Percentiles rank a stretch among this genome's conserved stretches.
These are phyloP conservation scores for Psylliodes chrysocephalus DNA, from an alignment of 2,888 invertebrate genomes.

Conservation along the genomic window DNA sequence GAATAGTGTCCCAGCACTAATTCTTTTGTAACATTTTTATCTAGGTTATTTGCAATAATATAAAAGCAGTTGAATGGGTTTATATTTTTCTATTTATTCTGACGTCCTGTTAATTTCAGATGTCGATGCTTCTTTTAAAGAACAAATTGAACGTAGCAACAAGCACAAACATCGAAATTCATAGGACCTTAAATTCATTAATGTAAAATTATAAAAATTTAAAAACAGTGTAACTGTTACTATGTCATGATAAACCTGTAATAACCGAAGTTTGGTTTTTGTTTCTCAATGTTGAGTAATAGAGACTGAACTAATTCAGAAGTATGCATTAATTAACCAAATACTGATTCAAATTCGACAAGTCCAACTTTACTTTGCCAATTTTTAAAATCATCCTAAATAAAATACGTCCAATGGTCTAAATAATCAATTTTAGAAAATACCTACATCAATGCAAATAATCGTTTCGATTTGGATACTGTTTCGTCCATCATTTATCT, in stretches of 20 bases:
- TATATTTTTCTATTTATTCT: slow-evolving; percentile 36
- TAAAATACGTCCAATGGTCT: slow-evolving; percentile 26
- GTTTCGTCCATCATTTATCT: background rate
- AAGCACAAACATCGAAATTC: slow-evolving; percentile 14
- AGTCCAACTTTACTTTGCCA: slow-evolving; percentile 18
- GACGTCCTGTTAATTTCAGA: slow-evolving; percentile 42
- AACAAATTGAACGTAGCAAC: background rate
- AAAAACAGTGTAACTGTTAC: slow-evolving; percentile 25
- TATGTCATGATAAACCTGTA: slow-evolving; percentile 23
- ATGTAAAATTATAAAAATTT: slow-evolving; percentile 31
- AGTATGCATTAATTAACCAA: slow-evolving; percentile 18
- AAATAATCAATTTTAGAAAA: slow-evolving; percentile 1
- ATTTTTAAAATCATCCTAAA: slow-evolving; percentile 38
- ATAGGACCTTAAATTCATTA: slow-evolving; percentile 17
- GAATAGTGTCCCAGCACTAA: slow-evolving; percentile 55
- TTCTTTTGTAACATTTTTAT: slow-evolving; percentile 38
- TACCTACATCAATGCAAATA: background rate
- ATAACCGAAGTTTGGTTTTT: slow-evolving; percentile 44
- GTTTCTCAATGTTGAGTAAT: slow-evolving; percentile 41
- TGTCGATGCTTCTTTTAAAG: slow-evolving; percentile 6
- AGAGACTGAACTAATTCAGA: slow-evolving; percentile 36
- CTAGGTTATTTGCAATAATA: slow-evolving; percentile 36
- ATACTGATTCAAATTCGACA: slow-evolving; percentile 34
- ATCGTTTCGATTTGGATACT: background rate
- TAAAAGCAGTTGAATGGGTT: slow-evolving; percentile 47